Conservation (phyloP, 1,140 invertebrate species). For the Drosophila mauritiana region DNA sequence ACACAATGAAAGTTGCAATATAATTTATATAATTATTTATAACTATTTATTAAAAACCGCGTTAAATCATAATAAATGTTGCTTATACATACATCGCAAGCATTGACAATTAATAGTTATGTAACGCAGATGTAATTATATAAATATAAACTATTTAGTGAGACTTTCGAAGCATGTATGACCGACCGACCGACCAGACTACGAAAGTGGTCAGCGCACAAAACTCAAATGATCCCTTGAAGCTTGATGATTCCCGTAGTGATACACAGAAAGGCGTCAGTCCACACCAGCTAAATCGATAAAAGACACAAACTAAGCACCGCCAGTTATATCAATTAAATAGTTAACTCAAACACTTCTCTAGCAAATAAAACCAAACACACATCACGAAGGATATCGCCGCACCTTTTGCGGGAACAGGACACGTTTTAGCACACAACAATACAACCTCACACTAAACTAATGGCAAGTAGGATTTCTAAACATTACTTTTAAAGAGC, state of each 20-base stretch:
- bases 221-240: constrained; percentile 36
- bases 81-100: constrained; percentile 42
- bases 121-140: constrained; percentile 44
- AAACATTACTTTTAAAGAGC: constrained; percentile 44
- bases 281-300: constrained; percentile 40
- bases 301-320: constrained; percentile 63
- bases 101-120: constrained; percentile 65
- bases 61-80: constrained; percentile 52
- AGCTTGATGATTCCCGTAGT: constrained; percentile 22
- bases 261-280: constrained; percentile 1
- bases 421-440: constrained; percentile 68
- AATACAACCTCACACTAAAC: constrained; percentile 70
- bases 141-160: constrained; percentile 38
- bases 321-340: constrained; percentile 78
- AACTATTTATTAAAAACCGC: constrained; percentile 65
- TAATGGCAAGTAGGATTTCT: constrained; percentile 45
- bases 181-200: constrained; percentile 19
- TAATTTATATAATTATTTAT: constrained; percentile 62
- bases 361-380: constrained; percentile 38
- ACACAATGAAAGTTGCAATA: constrained; percentile 65
- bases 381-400: constrained; percentile 11
- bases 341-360: constrained; percentile 44
- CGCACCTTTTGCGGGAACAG: constrained; percentile 33
- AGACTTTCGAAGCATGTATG: constrained; percentile 41
- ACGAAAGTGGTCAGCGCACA: constrained; percentile 50